Base-by-base conservation (phyloP, 2,797 vertebrate species). In the Ctenochaetus hawaiiensis region DNA sequence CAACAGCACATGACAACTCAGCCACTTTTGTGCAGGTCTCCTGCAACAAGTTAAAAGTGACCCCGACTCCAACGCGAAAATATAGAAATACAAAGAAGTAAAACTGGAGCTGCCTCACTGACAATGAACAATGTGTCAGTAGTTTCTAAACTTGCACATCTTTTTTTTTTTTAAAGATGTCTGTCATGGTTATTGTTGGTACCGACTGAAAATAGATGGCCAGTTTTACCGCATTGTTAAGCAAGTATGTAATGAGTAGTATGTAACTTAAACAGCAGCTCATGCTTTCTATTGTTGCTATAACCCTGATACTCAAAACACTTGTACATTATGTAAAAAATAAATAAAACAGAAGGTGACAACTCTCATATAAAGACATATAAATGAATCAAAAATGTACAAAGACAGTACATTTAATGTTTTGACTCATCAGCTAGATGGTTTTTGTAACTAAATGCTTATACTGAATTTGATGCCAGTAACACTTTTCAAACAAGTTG, bases 31-130 rank as follows among this genome's bases (percentile, higher is more conserved):
- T 30, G 8, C 34, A 61, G 13, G 23, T 56, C 8, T 2, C n/a
- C 48, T 73, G 75, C 61, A 65, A 37, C 17, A 58, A 13, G 8
- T 39, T 53, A 39, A 45, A 34, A 10, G 48, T 30, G 39, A 18
- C 18, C 39, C 22, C 16, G n/a, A 20, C 20, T 10, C 1, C n/a
- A 41, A 22, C 47, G 23, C 8, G 49, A 17, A 14, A 20, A 18
- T 18, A 0, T 45, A 6, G 6, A 12, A 37, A 6, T 11, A 26
- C 7, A 44, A 37, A 57, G 3, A 51, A 11, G 2, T 53, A 1
- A 22, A 53, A 17, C 51, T 52, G 37, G 16, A 63, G 34, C 44
- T 43, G 22, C 5, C 30, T 34, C 30, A 34, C 30, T 34, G 30
- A 34, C 30, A 37, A 13, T 20, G 1, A 13, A 9, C 2, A 41